Evolutionary conservation across 1,140 invertebrate genomes (phyloP), one percentile per base, ranked within the genome.

Genomic region (Vanessa atalanta): DNA sequence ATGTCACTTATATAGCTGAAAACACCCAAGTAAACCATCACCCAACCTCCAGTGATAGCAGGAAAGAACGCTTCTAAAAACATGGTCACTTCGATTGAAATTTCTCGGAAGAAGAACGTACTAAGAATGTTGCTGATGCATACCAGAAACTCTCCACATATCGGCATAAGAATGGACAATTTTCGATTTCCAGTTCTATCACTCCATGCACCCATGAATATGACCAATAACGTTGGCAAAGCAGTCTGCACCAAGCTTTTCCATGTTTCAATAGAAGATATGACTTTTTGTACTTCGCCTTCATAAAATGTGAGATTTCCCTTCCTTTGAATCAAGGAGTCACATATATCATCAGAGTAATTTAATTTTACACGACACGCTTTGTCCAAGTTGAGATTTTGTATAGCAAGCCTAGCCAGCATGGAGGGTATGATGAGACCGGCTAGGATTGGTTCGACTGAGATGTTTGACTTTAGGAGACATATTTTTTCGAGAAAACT

Each of bases 171-270:
- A 53, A 95, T 94, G 71, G 93, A 94, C 8, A 95, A 80, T 89
- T 95, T 95, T 72, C 95, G 84, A 64, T 93, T 93, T 14, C 94
- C 93, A 12, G 94, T 93, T 60, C 92, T 86, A 76, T 95, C 94
- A 79, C 94, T 95, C 94, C 94, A 94, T 16, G 94, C 94, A 73
- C 95, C 94, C 84, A 95, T 87, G 83, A 95, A 93, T 70, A 95
- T 87, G 3, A 95, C 91, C 20, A 95, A 81, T 6, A 94, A 20
- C 0, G 93, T 92, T 7, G 94, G 94, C 16, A 95, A 83, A 3
- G 94, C 83, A 55, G 94, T 94, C 72, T 94, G 93, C 73, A 95
- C 86, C 0, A 94, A 78, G 70, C 93, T 94, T 79, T 94, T 94
- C 91, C 93, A 94, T 47, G 93, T 87, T 70, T 93, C 88, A 80